These are phyloP conservation scores for Drosophila nigromelanica DNA, from an alignment of 1,140 invertebrate genomes.

Conservation along the genomic window DNA sequence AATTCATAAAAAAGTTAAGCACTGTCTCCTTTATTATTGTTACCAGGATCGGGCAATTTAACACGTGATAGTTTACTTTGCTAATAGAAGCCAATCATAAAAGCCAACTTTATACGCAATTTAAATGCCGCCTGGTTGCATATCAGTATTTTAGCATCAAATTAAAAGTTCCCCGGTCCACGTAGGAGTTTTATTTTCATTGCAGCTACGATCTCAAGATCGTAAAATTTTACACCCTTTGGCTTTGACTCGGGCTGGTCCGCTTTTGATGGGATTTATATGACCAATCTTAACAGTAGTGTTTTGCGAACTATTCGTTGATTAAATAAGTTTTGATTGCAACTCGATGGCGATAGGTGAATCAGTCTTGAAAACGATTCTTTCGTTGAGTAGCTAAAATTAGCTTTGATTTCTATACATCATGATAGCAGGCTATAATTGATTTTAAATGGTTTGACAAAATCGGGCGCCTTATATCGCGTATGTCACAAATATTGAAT, in stretches of 20 bases:
- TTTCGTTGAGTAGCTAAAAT: neutral
- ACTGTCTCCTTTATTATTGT: conserved; percentile 36
- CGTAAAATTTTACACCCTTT: conserved; percentile 33
- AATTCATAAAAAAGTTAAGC: conserved; percentile 43
- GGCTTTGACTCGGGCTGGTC: neutral
- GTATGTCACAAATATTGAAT: conserved; percentile 27
- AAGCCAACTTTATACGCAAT: conserved; percentile 75
- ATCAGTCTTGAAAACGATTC: neutral
- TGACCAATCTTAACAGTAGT: conserved; percentile 62
- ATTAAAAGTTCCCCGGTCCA: conserved; percentile 58
- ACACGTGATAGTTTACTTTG: conserved; percentile 78
- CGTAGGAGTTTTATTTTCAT: conserved; percentile 21
- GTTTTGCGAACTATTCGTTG: conserved; percentile 47
- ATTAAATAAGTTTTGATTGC: conserved; percentile 6
- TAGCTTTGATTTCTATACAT: conserved; percentile 6
- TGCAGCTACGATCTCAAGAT: conserved; percentile 11
- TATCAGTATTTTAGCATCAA: conserved; percentile 77
- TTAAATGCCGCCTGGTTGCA: conserved; percentile 47
- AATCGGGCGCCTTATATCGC: conserved; percentile 16
- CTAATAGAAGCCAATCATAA: conserved; percentile 78
- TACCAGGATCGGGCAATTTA: conserved; percentile 63
- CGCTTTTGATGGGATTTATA: conserved; percentile 51
- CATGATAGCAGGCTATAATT: conserved; percentile 16
- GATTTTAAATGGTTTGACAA: conserved; percentile 25
- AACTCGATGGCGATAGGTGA: neutral